Evolutionary conservation across 92 coral and sea anemone species (phyloP), one percentile per base, ranked within the genome.

Genomic region (Metridium senile): DNA sequence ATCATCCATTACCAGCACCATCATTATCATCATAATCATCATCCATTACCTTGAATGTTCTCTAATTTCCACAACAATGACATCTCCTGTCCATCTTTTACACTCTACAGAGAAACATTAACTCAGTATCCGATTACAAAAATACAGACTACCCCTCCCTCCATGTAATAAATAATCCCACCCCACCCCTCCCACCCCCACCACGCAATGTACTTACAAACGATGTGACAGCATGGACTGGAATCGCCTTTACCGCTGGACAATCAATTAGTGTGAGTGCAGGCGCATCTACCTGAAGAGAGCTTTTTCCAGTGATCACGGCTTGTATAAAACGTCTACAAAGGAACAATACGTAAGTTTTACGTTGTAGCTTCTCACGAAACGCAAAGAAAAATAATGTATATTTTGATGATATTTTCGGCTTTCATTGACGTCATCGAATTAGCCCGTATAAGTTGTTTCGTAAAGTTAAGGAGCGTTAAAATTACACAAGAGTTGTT

Each of bases 121-220:
- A 73, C 13, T 43, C 9, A 64, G 29, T 58, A 3, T 4, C 6
- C 13, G 8, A 39, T 4, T 39, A n/a, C n/a, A n/a, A n/a, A n/a
- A n/a, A n/a, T n/a, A n/a, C n/a, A n/a, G n/a, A n/a, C n/a, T n/a
- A n/a, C n/a, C n/a, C n/a, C n/a, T n/a, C n/a, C n/a, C n/a, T n/a
- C n/a, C n/a, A n/a, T n/a, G n/a, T n/a, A n/a, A n/a, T n/a, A n/a
- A n/a, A n/a, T n/a, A n/a, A n/a, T n/a, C n/a, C n/a, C n/a, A n/a
- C n/a, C n/a, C n/a, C n/a, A n/a, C n/a, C n/a, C n/a, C n/a, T n/a
- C n/a, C n/a, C n/a, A n/a, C n/a, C n/a, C n/a, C n/a, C n/a, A n/a
- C n/a, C n/a, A n/a, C n/a, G n/a, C n/a, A n/a, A n/a, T n/a, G n/a
- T 51, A 91, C 97, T 91, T 72, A 91, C 97, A 57, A 89, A 81